phyloP scores from a whole-genome alignment of 2,113 vertebrate genomes.

The Phaetusa simplex region DNA sequence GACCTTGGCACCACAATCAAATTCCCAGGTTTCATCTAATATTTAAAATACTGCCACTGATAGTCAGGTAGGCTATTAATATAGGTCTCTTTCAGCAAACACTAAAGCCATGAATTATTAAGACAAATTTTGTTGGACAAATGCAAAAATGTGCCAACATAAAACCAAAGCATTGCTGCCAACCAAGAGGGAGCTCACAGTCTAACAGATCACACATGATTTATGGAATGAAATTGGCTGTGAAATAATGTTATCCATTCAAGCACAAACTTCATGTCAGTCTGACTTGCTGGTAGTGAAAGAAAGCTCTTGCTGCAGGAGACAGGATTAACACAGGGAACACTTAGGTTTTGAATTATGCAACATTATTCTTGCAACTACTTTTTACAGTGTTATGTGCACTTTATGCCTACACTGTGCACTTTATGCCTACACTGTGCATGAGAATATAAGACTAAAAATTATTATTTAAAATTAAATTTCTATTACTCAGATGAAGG shows the following conservation, averaged over 20 bases:
- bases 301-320: constrained; percentile 1
- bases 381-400: background rate
- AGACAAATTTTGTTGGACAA: constrained; percentile 1
- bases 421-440: background rate
- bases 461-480: background rate
- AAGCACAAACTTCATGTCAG: constrained; percentile 28
- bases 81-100: background rate
- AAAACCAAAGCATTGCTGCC: background rate
- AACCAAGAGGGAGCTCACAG: constrained; percentile 4
- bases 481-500: background rate
- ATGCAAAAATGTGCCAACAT: background rate
- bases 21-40: background rate
- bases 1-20: background rate
- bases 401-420: background rate
- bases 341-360: background rate
- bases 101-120: constrained; percentile 1
- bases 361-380: background rate
- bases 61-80: background rate
- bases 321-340: background rate
- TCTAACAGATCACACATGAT: constrained; percentile 17
- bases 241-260: constrained; percentile 58
- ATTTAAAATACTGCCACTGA: background rate
- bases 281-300: background rate
- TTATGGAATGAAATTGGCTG: constrained; percentile 58
- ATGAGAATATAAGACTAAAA: background rate